Evolutionary conservation across 37 sponge, comb jelly and placozoan genomes (phyloP).

Genomic region (Halisarca cf. caerulea): DNA sequence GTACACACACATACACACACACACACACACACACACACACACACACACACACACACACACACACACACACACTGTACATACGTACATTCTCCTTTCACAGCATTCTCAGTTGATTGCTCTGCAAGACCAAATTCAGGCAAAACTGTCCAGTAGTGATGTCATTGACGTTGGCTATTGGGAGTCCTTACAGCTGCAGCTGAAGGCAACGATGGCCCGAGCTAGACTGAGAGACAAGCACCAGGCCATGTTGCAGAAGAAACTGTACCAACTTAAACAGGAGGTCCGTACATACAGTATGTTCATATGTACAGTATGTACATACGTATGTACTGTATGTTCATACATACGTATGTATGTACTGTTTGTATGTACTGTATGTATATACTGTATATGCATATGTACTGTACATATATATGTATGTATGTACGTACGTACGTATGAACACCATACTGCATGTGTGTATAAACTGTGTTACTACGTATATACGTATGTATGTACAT

Average conservation of each 20-base stretch:
- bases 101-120: constrained; percentile 77
- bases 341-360: neutral
- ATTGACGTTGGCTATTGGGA: constrained; percentile 95
- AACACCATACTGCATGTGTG: neutral
- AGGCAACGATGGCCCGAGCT: constrained; percentile 85
- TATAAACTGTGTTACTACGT: neutral
- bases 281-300: constrained; percentile 12
- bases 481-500: too few relatives aligned
- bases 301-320: too few relatives aligned
- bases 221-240: constrained; percentile 91
- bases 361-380: neutral
- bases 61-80: too few relatives aligned
- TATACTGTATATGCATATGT: neutral
- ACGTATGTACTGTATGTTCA: too few relatives aligned
- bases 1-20: neutral
- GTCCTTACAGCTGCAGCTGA: constrained; percentile 77
- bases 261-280: constrained; percentile 77
- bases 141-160: constrained; percentile 68
- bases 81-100: constrained; percentile 23
- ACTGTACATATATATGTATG: neutral
- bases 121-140: constrained; percentile 75
- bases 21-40: too few relatives aligned
- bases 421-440: neutral
- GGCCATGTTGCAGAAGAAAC: constrained; percentile 77
- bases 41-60: too few relatives aligned